Evolutionary conservation across 2,797 vertebrate species (phyloP), one percentile per base, ranked within the genome.

Genomic region (Coregonus ussuriensis): DNA sequence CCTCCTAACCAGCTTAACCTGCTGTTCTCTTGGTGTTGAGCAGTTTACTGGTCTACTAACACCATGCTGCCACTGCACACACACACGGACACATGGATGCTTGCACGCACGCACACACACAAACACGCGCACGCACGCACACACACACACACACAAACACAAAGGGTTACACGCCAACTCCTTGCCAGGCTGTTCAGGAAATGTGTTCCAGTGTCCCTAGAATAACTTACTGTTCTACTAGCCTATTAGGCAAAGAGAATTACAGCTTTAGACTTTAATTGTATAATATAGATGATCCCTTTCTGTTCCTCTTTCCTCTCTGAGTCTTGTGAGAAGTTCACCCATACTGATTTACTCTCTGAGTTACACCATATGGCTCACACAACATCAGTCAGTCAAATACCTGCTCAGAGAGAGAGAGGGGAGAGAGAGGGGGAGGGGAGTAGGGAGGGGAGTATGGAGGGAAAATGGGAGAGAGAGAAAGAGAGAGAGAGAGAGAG

Each of bases 201-300:
- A 18, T 54, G 53, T 54, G 14, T 4, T 54, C 4, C 53, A 54
- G 53, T 15, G 15, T 54, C 16, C 53, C 53, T 54, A 54, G 18
- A 18, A 14, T 3, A 65, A 16, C n/a, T 65, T 83, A 71, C 85
- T 89, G 84, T 86, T 83, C 88, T 85, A 82, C 78, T 82, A 85
- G 81, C 80, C 87, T 86, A 75, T 93, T 90, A 90, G 85, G 85
- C 85, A 85, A 90, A 87, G 81, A 85, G 84, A 91, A 88, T 90
- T 92, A 91, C 83, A 88, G 82, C 80, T 82, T 54, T 54, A 54
- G 53, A 54, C 59, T 76, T 74, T 59, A 84, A 75, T 79, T 80
- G 86, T 14, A 54, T 54, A 18, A 16, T 54, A 88, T 18, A 88
- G 91, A 92, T 83, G 82, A 85, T 89, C 82, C 83, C 79, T 13